phyloP scores from a whole-genome alignment of 2,113 vertebrate species.

The Formicarius rufipectus region DNA sequence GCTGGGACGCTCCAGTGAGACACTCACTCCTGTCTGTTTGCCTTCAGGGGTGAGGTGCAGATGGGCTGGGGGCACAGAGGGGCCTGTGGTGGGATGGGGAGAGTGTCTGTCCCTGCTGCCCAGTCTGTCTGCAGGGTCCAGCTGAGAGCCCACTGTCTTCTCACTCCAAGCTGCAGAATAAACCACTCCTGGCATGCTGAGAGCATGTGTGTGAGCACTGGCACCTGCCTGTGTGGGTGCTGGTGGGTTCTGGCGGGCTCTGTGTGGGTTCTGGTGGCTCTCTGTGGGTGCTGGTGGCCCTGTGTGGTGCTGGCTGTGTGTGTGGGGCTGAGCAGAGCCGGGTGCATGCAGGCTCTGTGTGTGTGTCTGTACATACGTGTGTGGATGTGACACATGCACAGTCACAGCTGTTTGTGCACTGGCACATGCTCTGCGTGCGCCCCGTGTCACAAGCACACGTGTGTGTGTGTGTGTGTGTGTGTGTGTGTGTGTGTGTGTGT shows the following conservation, averaged over 20 bases:
- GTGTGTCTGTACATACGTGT: rapidly evolving
- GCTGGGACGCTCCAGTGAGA: constrained; percentile 10
- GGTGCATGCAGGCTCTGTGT: neutral
- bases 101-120: neutral
- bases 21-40: neutral
- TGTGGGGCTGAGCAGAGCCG: neutral
- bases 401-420: neutral
- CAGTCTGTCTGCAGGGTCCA: neutral
- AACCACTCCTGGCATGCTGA: neutral
- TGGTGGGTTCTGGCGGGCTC: neutral
- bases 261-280: neutral
- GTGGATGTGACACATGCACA: rapidly evolving
- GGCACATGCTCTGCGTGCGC: neutral
- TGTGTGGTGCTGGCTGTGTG: rapidly evolving
- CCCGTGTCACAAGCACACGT: rapidly evolving
- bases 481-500: neutral
- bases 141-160: neutral
- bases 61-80: neutral
- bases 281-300: neutral
- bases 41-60: constrained; percentile 10
- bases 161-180: neutral
- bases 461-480: neutral
- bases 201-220: neutral
- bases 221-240: neutral
- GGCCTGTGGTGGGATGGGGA: neutral